Conservation (phyloP, 1,140 invertebrate genomes). For the Lanistes nyassanus region DNA sequence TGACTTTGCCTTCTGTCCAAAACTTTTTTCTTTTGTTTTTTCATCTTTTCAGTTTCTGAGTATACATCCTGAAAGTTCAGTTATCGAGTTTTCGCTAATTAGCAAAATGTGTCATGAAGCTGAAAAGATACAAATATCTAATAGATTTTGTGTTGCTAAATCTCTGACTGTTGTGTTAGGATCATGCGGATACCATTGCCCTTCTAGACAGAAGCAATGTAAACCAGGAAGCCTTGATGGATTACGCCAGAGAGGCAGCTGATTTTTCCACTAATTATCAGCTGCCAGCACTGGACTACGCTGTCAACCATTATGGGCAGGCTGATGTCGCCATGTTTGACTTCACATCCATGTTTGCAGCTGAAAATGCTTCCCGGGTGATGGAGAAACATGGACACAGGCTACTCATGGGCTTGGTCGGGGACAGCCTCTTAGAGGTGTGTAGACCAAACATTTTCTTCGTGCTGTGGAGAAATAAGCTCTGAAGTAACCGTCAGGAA, state of each 20-base stretch:
- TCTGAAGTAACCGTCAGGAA: neutral
- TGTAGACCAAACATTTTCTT: conserved; percentile 17
- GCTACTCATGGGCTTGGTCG: conserved; percentile 89
- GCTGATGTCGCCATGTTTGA: conserved; percentile 99
- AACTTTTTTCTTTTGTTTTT: neutral
- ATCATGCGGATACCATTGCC: conserved; percentile 88
- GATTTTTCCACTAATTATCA: conserved; percentile 94
- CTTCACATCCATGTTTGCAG: conserved; percentile 98
- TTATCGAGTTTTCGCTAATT: neutral
- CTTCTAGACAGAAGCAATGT: conserved; percentile 91
- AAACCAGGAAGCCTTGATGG: conserved; percentile 78
- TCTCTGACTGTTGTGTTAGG: conserved; percentile 70
- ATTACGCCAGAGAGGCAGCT: conserved; percentile 96
- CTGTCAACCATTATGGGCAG: conserved; percentile 97
- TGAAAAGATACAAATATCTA: neutral
- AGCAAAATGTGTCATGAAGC: neutral
- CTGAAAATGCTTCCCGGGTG: conserved; percentile 89
- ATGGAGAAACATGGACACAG: conserved; percentile 81
- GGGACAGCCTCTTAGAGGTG: conserved; percentile 94
- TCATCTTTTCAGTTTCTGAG: too few species aligned
- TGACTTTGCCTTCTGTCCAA: too few species aligned
- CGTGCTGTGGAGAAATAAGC: neutral
- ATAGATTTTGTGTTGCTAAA: neutral
- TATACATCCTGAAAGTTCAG: neutral
- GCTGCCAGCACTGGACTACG: conserved; percentile 91